Evolutionary conservation across 2,113 vertebrate genomes (phyloP).

Genomic region (Mus pahari): DNA sequence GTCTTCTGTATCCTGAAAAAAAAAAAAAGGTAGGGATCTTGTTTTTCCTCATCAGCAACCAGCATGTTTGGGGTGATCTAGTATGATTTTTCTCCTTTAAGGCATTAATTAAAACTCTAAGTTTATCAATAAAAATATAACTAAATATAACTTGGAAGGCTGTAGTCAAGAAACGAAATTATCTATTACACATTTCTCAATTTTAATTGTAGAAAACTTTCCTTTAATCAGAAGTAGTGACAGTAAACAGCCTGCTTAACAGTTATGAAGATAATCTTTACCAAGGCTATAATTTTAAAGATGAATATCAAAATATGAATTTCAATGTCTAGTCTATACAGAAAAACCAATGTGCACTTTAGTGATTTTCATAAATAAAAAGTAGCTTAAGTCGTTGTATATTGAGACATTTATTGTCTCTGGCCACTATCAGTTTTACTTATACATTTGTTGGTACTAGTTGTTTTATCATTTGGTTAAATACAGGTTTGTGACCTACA

Average conservation of each 20-base stretch:
- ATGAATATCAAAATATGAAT: not conserved
- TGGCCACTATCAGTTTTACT: not conserved
- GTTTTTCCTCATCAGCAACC: not conserved
- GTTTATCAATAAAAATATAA: slow-evolving; percentile 12
- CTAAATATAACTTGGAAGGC: not conserved
- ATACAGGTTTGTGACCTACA: slow-evolving; percentile 21
- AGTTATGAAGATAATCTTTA: not conserved
- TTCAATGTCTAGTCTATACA: not conserved
- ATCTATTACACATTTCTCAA: not conserved
- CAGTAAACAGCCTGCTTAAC: slow-evolving; percentile 12
- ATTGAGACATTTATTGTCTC: not conserved
- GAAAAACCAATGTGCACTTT: not conserved
- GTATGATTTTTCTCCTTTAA: not conserved
- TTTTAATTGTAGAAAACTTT: slow-evolving; percentile 58
- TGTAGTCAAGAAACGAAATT: not conserved
- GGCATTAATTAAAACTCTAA: slow-evolving; percentile 33
- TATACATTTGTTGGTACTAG: not conserved
- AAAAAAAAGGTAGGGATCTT: not conserved
- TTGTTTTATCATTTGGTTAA: slow-evolving; percentile 11
- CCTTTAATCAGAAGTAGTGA: slow-evolving; percentile 1
- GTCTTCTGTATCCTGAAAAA: not conserved
- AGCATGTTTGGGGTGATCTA: not conserved
- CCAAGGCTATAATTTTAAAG: not conserved
- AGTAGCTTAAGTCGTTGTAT: not conserved
- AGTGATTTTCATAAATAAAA: slow-evolving; percentile 10